phyloP scores from a whole-genome alignment of 2,888 invertebrate genomes.

The Campoplex nolae region DNA sequence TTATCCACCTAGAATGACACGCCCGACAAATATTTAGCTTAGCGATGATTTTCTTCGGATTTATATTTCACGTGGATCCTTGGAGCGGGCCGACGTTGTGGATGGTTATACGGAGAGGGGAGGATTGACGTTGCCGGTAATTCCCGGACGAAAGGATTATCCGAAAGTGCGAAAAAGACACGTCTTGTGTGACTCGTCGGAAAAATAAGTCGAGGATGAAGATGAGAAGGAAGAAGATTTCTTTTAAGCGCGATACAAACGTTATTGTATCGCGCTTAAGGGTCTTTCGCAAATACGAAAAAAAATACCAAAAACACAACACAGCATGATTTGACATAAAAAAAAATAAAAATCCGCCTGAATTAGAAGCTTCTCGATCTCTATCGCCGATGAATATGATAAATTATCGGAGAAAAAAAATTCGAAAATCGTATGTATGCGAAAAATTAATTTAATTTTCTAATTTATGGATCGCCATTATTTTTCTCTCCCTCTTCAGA shows the following conservation, averaged over 20 bases:
- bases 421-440: not conserved
- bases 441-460: not conserved
- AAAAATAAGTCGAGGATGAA: constrained; percentile 42
- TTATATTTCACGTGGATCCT: constrained; percentile 59
- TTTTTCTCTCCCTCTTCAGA: constrained; percentile 7
- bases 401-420: not conserved
- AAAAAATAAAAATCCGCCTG: not conserved
- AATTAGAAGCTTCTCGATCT: not conserved
- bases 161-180: constrained; percentile 71
- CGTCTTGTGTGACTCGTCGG: constrained; percentile 57
- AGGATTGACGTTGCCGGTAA: constrained; percentile 74
- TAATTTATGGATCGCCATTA: not conserved
- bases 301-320: not conserved
- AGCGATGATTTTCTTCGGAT: constrained; percentile 71
- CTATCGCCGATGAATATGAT: not conserved
- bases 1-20: constrained; percentile 82
- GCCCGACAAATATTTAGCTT: constrained; percentile 83
- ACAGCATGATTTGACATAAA: not conserved
- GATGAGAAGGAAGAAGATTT: constrained; percentile 52
- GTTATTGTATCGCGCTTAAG: constrained; percentile 61
- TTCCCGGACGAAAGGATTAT: constrained; percentile 80
- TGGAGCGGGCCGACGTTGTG: constrained; percentile 69
- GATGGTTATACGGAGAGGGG: constrained; percentile 67
- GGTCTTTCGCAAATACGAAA: not conserved
- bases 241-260: constrained; percentile 51